Evolutionary conservation across 2,113 vertebrate species (phyloP).

Genomic region (Mandrillus leucophaeus): DNA sequence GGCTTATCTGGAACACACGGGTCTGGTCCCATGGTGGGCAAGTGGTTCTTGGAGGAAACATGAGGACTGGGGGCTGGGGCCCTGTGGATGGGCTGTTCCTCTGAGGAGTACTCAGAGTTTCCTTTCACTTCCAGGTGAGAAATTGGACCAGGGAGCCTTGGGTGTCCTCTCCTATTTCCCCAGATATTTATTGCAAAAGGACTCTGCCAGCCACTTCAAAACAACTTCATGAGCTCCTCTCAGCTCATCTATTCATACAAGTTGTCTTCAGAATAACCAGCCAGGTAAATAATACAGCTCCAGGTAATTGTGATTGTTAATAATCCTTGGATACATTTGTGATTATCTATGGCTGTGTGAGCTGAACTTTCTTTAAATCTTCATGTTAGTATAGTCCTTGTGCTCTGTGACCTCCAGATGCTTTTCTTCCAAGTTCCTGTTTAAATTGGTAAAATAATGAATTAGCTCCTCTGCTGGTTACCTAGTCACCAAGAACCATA

Average conservation of each 20-base stretch:
- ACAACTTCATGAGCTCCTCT: not conserved
- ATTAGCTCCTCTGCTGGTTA: constrained; percentile 59
- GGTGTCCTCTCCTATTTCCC: not conserved
- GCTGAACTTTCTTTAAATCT: constrained; percentile 64
- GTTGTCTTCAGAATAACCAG: constrained; percentile 56
- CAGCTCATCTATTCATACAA: not conserved
- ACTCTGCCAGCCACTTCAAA: not conserved
- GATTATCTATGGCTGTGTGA: constrained; percentile 47
- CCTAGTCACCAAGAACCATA: constrained; percentile 54
- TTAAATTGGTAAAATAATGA: constrained; percentile 72
- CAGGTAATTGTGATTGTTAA: constrained; percentile 62
- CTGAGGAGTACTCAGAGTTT: not conserved
- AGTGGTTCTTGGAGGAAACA: not conserved
- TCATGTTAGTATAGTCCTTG: constrained; percentile 49
- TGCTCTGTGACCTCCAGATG: constrained; percentile 12
- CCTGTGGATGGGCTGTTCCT: not conserved
- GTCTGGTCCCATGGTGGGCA: rapidly evolving
- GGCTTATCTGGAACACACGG: not conserved
- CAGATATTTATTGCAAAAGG: not conserved
- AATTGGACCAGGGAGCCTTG: not conserved
- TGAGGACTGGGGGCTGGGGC: rapidly evolving
- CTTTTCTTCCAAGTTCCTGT: constrained; percentile 44
- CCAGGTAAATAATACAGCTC: constrained; percentile 55
- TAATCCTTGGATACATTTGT: constrained; percentile 55
- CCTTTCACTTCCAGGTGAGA: not conserved